Conservation (phyloP, 2,888 invertebrate species). For the Lymantria dispar region DNA sequence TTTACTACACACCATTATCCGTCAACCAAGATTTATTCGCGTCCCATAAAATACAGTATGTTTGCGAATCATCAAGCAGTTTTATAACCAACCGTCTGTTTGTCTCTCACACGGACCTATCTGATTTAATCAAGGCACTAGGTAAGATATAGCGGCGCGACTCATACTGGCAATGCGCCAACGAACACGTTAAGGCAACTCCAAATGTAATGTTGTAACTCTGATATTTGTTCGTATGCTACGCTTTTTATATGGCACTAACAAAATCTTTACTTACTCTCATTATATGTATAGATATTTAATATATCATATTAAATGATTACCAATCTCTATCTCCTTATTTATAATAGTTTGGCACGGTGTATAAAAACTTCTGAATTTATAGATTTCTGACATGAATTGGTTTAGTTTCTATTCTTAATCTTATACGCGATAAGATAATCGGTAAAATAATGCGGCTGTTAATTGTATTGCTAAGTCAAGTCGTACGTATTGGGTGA, state of each 20-base stretch:
- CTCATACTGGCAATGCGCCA: constrained; percentile 56
- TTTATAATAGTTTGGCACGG: constrained; percentile 26
- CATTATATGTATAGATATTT: constrained; percentile 7
- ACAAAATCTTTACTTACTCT: constrained; percentile 19
- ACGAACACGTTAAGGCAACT: constrained; percentile 46
- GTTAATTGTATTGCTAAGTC: not conserved
- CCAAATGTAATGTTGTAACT: constrained; percentile 33
- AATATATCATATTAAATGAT: constrained; percentile 9
- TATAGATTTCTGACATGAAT: constrained; percentile 23
- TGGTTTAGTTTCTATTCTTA: constrained; percentile 17
- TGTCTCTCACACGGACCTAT: constrained; percentile 40
- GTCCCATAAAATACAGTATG: constrained; percentile 31
- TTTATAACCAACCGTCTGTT: constrained; percentile 51
- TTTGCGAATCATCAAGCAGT: constrained; percentile 39
- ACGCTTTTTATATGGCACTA: not conserved
- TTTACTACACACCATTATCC: constrained; percentile 26
- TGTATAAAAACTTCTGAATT: constrained; percentile 27
- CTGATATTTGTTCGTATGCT: constrained; percentile 8
- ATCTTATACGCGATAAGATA: constrained; percentile 6
- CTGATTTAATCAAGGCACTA: constrained; percentile 56
- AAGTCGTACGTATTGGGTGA: no score
- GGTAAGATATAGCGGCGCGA: constrained; percentile 26
- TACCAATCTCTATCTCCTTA: constrained; percentile 25
- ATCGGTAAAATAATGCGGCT: not conserved
- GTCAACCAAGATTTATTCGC: constrained; percentile 30